Conservation (phyloP, 2,888 invertebrate genomes). For the Asteroscopus sphinx region DNA sequence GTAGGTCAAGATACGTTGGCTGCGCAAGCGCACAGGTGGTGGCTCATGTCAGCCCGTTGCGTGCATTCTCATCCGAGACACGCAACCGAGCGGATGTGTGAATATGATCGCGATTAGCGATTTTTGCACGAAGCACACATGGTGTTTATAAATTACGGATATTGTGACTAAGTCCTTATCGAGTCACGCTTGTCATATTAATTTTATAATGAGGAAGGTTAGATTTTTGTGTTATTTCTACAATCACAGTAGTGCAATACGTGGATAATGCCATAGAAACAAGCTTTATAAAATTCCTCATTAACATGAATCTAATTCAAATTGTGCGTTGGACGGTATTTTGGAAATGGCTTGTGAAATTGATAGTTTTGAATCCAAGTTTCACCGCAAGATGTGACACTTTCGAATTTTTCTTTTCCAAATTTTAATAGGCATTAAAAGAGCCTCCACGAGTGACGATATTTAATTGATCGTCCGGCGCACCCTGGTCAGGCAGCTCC, state of each 20-base stretch:
- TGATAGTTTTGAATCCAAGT: conserved; percentile 38
- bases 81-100: conserved; percentile 63
- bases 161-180: conserved; percentile 24
- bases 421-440: neutral
- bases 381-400: conserved; percentile 34
- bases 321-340: conserved; percentile 35
- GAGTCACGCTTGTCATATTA: conserved; percentile 25
- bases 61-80: conserved; percentile 52
- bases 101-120: conserved; percentile 51
- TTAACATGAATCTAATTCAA: conserved; percentile 20
- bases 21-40: conserved; percentile 60
- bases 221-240: too few species aligned
- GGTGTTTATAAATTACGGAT: conserved; percentile 30
- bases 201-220: conserved; percentile 6
- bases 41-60: conserved; percentile 34
- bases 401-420: conserved; percentile 7
- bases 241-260: too few species aligned
- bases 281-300: neutral
- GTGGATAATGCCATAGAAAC: too few species aligned
- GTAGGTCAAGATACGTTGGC: conserved; percentile 63
- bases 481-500: too few species aligned
- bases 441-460: too few species aligned
- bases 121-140: conserved; percentile 48
- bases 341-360: conserved; percentile 20
- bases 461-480: too few species aligned